Conservation (phyloP, 2,888 invertebrate species). For the Griposia aprilina region DNA sequence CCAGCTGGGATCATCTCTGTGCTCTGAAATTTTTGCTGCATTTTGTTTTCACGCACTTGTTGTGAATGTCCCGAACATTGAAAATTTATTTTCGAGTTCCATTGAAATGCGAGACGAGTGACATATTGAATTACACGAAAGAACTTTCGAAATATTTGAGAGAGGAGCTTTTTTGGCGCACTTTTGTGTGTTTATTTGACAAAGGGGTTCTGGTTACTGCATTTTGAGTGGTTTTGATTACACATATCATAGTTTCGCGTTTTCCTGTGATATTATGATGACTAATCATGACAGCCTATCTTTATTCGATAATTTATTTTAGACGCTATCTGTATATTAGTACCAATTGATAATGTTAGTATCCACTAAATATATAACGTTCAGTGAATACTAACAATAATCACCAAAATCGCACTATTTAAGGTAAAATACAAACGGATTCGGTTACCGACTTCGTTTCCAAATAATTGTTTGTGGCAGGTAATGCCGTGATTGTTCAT, state of each 20-base stretch:
- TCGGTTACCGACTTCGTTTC: not conserved
- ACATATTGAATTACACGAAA: constrained; percentile 31
- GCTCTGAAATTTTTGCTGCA: not conserved
- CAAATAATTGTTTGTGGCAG: constrained; percentile 1
- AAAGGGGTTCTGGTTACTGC: not conserved
- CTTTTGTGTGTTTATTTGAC: not conserved
- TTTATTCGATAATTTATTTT: not conserved
- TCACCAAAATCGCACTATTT: not conserved
- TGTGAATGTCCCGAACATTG: not conserved
- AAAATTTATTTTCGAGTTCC: constrained; percentile 16
- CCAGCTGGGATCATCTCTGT: not conserved
- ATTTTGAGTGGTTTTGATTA: not conserved
- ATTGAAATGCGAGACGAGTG: constrained; percentile 1
- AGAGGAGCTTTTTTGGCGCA: not conserved
- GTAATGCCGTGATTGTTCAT: not conserved
- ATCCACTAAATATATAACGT: not conserved
- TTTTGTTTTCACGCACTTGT: constrained; percentile 4
- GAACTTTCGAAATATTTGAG: not conserved
- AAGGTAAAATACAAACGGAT: not conserved
- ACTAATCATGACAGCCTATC: not conserved
- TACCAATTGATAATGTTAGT: not conserved
- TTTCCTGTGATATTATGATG: not conserved
- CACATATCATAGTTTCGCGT: not conserved
- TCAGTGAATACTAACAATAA: not conserved
- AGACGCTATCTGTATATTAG: not conserved